These are phyloP conservation scores for Drosophila rhopaloa DNA, from an alignment of 1,140 invertebrate genomes.

Conservation along the genomic window DNA sequence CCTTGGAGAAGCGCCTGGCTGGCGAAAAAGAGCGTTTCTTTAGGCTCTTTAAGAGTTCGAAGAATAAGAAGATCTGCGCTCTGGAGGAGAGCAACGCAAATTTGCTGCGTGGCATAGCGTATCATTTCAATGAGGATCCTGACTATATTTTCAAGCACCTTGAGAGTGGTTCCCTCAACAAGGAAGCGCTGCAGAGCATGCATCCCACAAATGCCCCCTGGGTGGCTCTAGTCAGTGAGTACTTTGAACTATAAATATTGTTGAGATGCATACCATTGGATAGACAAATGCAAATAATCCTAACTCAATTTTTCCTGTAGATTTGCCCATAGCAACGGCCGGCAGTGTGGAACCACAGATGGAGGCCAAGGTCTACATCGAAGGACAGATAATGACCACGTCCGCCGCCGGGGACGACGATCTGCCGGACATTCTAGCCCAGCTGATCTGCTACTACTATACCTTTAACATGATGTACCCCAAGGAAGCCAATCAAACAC, in stretches of 20 bases:
- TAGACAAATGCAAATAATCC: no score
- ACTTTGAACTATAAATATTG: neutral
- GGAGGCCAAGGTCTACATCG: conserved; percentile 72
- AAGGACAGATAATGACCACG: conserved; percentile 66
- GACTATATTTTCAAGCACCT: conserved; percentile 71
- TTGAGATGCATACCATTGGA: neutral
- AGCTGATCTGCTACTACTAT: conserved; percentile 79
- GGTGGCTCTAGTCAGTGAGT: conserved; percentile 79
- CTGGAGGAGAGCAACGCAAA: conserved; percentile 66
- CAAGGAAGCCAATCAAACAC: conserved; percentile 80
- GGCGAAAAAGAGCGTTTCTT: conserved; percentile 64
- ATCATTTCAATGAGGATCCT: conserved; percentile 73
- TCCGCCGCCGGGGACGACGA: conserved; percentile 53
- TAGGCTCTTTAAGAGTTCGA: conserved; percentile 67
- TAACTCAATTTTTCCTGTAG: conserved; percentile 14
- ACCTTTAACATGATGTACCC: conserved; percentile 82
- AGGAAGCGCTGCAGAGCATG: conserved; percentile 62
- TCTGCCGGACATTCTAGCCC: conserved; percentile 71
- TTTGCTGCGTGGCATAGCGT: conserved; percentile 64
- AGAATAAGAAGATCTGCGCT: conserved; percentile 66
- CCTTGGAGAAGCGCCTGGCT: conserved; percentile 58
- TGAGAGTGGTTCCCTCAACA: conserved; percentile 51
- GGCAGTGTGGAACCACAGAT: conserved; percentile 27
- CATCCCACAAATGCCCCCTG: conserved; percentile 75
- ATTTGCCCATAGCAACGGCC: conserved; percentile 37